Evolutionary conservation across 2,113 vertebrate species (phyloP).

Genomic region (Mus musculus): GRCm39 chr14:115049501-115050000

Average conservation of each 20-base stretch:
- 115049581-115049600: not conserved
- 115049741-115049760: not conserved
- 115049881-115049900: not conserved
- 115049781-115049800: not conserved
- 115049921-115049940: not conserved
- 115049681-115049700: not conserved
- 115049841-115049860: not conserved
- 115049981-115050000: not conserved
- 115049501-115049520: not conserved
- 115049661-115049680: not conserved
- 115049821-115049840: not conserved
- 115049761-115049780: conserved; percentile 37
- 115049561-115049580: not conserved
- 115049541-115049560: not conserved
- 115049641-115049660: not conserved
- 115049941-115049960: not conserved
- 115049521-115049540: not conserved
- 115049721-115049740: not conserved
- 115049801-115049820: not conserved
- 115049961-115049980: not conserved
- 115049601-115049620: not conserved
- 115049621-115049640: not conserved
- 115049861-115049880: not conserved
- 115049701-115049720: not conserved
- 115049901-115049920: not conserved